Evolutionary conservation across 2,797 vertebrate species (phyloP).

Genomic region (Lacerta agilis): DNA sequence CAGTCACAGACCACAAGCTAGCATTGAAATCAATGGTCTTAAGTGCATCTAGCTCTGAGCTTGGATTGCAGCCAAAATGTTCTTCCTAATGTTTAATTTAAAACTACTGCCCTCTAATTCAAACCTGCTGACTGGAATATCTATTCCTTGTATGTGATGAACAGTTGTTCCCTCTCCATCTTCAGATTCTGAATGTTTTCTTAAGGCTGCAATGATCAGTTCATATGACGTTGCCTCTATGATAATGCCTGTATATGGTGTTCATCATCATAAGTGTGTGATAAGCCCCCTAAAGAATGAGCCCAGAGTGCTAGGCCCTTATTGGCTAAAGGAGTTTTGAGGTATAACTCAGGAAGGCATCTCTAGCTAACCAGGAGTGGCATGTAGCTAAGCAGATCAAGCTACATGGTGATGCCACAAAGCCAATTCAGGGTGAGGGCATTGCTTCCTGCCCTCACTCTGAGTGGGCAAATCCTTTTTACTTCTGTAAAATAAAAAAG

Average conservation of each 20-base stretch:
- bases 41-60: background rate
- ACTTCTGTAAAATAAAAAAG: background rate
- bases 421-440: background rate
- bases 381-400: background rate
- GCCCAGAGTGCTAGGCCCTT: background rate
- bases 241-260: background rate
- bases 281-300: background rate
- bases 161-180: constrained; percentile 13
- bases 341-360: background rate
- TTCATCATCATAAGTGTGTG: background rate
- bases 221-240: background rate
- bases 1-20: background rate
- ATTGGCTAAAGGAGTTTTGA: background rate
- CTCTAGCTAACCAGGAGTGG: background rate
- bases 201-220: background rate
- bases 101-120: background rate
- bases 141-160: background rate
- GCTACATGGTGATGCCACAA: background rate
- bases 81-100: constrained; percentile 10
- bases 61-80: background rate
- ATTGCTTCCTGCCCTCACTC: background rate
- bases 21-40: background rate
- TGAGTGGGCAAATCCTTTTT: background rate
- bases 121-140: constrained; percentile 6
- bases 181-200: constrained; percentile 19